These are phyloP conservation scores for Perodicticus potto DNA, from an alignment of 2,797 vertebrate genomes.

Conservation along the genomic window DNA sequence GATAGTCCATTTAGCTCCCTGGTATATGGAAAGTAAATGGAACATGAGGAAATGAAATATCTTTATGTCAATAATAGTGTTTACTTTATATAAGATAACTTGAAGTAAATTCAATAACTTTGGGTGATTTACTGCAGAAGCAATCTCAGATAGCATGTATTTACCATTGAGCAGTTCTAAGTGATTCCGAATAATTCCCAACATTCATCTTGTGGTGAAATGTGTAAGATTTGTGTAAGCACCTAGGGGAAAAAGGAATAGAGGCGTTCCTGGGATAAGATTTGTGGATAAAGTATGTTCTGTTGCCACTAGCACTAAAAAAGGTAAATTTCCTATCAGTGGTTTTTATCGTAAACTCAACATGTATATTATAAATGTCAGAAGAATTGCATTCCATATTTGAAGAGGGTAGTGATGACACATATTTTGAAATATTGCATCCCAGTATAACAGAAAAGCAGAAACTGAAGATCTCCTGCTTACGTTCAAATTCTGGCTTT, in stretches of 20 bases:
- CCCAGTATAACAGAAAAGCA: neutral
- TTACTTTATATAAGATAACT: constrained; percentile 6
- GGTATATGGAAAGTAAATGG: neutral
- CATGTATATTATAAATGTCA: neutral
- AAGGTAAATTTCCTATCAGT: neutral
- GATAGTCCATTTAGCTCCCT: neutral
- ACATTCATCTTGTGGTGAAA: neutral
- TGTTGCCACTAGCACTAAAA: neutral
- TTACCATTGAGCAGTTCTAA: neutral
- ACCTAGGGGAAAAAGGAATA: neutral
- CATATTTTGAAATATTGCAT: neutral
- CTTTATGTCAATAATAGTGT: neutral
- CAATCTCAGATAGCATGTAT: neutral
- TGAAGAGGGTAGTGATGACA: neutral
- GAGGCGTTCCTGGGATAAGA: neutral
- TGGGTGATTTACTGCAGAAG: neutral
- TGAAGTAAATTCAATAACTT: constrained; percentile 15
- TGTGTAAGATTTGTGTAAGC: neutral
- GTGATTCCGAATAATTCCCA: neutral
- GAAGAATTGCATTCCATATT: neutral
- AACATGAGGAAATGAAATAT: constrained; percentile 17
- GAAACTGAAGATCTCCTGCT: neutral
- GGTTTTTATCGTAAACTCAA: neutral
- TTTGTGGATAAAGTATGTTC: constrained; percentile 10
- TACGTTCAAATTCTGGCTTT: neutral